A percentile compares a stretch with the other conserved stretches of the same genome.
Conservation (phyloP, 2,113 vertebrate species). For the Irena cyanogastra region DNA sequence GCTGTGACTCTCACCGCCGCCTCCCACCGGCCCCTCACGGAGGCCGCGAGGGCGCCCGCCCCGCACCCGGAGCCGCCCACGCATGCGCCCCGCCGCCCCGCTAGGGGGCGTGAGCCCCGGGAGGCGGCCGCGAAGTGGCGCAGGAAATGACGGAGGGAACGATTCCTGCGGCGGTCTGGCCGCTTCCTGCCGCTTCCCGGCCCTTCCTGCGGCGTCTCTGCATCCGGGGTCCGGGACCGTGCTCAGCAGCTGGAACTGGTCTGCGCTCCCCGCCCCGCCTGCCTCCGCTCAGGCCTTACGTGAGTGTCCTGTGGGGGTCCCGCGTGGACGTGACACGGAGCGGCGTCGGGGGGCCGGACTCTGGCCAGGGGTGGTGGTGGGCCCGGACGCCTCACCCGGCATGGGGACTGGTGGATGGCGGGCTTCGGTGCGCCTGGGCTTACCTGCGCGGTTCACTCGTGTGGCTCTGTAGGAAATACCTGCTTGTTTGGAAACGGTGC, state of each 20-base stretch:
- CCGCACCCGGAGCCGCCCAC: background rate
- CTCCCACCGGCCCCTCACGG: fast-evolving
- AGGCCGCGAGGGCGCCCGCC: fast-evolving
- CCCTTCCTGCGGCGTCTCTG: background rate
- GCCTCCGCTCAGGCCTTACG: background rate
- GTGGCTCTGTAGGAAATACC: fast-evolving
- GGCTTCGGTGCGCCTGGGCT: background rate
- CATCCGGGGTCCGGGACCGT: background rate
- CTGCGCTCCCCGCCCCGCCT: fast-evolving
- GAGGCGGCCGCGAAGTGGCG: background rate
- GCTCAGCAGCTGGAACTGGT: fast-evolving
- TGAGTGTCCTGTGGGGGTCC: background rate
- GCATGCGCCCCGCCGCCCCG: background rate
- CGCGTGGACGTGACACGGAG: background rate
- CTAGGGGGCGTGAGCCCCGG: fast-evolving
- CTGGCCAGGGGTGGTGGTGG: background rate
- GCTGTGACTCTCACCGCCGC: fast-evolving
- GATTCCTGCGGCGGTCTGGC: background rate
- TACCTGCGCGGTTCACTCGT: fast-evolving
- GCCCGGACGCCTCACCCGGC: too few relatives aligned
- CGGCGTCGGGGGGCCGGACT: too few relatives aligned
- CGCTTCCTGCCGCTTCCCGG: background rate
- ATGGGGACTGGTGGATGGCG: background rate
- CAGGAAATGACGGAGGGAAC: fast-evolving
- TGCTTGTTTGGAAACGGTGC: fast-evolving